Percentiles rank a stretch among this genome's conserved stretches.
phyloP scores from a whole-genome alignment of 2,113 vertebrate species.

The Lepus timidus region DNA sequence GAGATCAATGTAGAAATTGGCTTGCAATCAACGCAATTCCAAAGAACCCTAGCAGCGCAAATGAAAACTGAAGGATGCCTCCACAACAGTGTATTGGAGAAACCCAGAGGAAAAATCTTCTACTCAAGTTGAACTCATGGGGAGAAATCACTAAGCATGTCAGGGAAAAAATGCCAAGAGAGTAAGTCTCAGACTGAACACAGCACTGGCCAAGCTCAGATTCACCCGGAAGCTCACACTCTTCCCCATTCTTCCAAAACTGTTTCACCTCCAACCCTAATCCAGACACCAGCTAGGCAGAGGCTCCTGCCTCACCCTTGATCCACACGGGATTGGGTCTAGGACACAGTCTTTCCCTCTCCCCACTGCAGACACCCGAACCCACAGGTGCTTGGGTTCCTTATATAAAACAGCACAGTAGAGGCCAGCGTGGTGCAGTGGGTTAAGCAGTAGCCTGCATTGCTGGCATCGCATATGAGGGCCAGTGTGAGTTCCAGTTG shows the following conservation, averaged over 20 bases:
- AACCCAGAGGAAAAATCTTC: background rate
- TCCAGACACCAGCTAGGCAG: background rate
- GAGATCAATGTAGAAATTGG: background rate
- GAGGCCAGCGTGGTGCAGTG: too few species aligned
- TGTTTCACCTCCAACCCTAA: background rate
- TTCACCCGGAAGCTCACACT: background rate
- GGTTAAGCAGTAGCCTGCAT: too few species aligned
- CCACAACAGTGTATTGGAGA: background rate
- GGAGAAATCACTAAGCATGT: background rate
- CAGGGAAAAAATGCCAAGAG: background rate
- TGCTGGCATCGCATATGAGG: too few species aligned
- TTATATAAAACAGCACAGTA: background rate
- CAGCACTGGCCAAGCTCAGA: background rate
- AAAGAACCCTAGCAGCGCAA: background rate
- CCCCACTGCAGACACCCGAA: background rate
- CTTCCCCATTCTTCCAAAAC: background rate
- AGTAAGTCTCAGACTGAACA: background rate
- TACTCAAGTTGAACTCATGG: background rate
- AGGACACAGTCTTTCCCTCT: background rate
- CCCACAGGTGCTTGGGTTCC: background rate
- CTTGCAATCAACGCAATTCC: background rate
- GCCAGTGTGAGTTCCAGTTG: too few species aligned
- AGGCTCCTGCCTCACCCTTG: background rate
- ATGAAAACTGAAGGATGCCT: background rate
- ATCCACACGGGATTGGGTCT: too few species aligned